phyloP scores from a whole-genome alignment of 2,113 vertebrate genomes.

The Colius striatus region DNA sequence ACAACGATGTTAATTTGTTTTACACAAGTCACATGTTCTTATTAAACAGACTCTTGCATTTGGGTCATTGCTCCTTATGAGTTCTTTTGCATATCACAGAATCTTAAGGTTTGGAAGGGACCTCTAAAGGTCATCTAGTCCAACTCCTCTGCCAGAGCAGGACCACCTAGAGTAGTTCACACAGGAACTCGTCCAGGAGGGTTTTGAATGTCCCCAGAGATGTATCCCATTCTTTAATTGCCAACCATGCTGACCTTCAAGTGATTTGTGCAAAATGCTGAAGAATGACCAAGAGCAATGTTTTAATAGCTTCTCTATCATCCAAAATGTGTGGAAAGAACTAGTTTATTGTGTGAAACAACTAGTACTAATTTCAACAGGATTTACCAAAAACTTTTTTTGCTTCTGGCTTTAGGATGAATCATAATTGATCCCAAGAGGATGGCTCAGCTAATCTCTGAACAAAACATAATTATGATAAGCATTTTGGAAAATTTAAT shows the following conservation, averaged over 20 bases:
- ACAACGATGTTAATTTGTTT: background rate
- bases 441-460: constrained; percentile 28
- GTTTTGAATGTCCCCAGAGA: too few species aligned
- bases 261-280: background rate
- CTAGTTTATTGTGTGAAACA: background rate
- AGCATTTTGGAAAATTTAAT: constrained; percentile 72
- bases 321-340: background rate
- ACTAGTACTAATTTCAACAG: background rate
- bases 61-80: rapidly evolving
- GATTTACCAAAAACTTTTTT: background rate
- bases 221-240: background rate
- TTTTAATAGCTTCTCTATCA: background rate
- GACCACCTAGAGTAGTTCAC: too few species aligned
- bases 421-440: constrained; percentile 58
- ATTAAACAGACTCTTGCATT: background rate
- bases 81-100: background rate
- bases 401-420: constrained; percentile 35
- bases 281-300: background rate
- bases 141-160: too few species aligned
- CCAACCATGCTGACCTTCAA: background rate
- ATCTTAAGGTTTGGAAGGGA: too few species aligned
- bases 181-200: too few species aligned
- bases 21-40: background rate
- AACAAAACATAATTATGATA: constrained; percentile 57
- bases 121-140: too few species aligned